phyloP scores from a whole-genome alignment of 2,888 invertebrate species.

The Cybosia mesomella region DNA sequence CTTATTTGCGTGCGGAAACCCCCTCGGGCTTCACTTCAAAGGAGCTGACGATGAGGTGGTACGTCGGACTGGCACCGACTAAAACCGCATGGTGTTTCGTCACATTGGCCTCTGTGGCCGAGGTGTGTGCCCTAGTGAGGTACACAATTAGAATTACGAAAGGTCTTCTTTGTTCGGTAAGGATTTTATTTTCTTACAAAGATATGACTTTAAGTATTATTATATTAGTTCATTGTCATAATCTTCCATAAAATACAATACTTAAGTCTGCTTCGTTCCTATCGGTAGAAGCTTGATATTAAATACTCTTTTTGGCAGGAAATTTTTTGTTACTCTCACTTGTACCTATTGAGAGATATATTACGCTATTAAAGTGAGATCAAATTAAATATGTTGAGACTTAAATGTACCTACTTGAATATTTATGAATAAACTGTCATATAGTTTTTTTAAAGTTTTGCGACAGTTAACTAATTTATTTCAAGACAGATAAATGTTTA shows the following conservation, averaged over 20 bases:
- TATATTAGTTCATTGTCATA: not conserved
- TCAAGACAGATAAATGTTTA: not conserved
- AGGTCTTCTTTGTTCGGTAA: constrained; percentile 4
- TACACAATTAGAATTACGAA: not conserved
- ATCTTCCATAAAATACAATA: not conserved
- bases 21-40: too few relatives aligned
- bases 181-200: not conserved
- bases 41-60: too few relatives aligned
- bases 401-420: too few relatives aligned
- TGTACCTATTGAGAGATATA: not conserved
- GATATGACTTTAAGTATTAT: not conserved
- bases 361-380: not conserved
- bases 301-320: not conserved
- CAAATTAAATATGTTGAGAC: too few relatives aligned
- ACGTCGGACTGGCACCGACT: too few relatives aligned
- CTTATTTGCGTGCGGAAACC: too few relatives aligned
- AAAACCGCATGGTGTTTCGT: too few relatives aligned
- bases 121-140: too few relatives aligned
- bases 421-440: not conserved
- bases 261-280: not conserved
- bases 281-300: not conserved
- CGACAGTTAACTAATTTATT: not conserved
- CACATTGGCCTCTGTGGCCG: too few relatives aligned
- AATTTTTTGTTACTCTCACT: not conserved
- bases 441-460: not conserved